Conservation (phyloP, 2,797 vertebrate species). For the Zalophus californianus region DNA sequence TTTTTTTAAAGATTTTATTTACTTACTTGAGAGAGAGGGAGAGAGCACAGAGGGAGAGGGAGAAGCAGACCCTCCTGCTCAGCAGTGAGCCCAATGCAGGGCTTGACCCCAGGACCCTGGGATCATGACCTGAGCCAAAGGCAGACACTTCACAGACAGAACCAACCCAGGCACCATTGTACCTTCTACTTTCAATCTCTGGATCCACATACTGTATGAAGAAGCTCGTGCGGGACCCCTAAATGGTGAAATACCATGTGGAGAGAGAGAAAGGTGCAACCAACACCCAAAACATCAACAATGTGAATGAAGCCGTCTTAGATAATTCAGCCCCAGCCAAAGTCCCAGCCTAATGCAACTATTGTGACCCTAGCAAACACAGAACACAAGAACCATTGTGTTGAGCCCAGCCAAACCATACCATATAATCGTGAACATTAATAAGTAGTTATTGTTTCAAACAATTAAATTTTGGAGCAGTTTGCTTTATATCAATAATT, state of each 20-base stretch:
- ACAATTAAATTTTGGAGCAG: neutral
- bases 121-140: too few relatives aligned
- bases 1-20: neutral
- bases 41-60: too few relatives aligned
- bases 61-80: too few relatives aligned
- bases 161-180: neutral
- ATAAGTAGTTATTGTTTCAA: neutral
- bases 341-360: neutral
- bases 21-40: neutral
- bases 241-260: neutral
- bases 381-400: neutral
- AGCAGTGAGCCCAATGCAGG: too few relatives aligned
- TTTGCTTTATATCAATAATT: neutral
- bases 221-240: neutral
- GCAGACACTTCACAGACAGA: too few relatives aligned
- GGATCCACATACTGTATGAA: neutral
- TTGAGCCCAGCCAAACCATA: neutral
- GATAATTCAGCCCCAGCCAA: neutral
- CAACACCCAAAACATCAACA: neutral
- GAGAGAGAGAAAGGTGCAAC: neutral
- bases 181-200: neutral
- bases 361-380: neutral
- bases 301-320: neutral
- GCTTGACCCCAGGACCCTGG: too few relatives aligned
- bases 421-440: neutral